These are phyloP conservation scores for Acheta domesticus DNA, from an alignment of 2,888 invertebrate genomes.

Conservation along the genomic window DNA sequence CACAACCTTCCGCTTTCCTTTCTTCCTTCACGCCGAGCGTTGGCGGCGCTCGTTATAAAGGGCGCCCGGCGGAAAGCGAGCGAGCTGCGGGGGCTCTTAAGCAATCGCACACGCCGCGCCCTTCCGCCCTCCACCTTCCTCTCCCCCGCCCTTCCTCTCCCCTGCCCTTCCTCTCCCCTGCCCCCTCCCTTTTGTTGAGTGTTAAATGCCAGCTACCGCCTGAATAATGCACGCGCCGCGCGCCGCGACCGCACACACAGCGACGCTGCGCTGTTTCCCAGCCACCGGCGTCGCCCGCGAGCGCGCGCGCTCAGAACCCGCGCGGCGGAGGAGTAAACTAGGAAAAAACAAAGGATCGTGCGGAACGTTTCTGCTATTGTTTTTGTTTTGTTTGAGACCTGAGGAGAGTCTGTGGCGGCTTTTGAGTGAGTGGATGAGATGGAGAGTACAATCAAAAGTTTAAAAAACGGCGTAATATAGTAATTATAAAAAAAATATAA, in stretches of 20 bases:
- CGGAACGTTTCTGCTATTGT: no score
- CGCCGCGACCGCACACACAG: background rate
- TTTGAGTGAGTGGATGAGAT: no score
- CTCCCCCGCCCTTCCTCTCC: background rate
- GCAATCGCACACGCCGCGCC: background rate
- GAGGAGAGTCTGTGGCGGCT: no score
- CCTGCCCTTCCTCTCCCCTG: background rate
- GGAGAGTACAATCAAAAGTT: no score
- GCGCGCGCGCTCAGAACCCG: background rate
- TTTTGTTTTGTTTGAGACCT: no score
- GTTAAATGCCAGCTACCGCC: conserved; percentile 8
- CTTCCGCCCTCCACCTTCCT: background rate
- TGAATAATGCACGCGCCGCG: background rate
- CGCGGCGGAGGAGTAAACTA: background rate
- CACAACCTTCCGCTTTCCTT: no score
- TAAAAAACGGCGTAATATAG: no score
- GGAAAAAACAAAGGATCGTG: no score
- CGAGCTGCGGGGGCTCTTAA: background rate
- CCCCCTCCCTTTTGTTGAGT: background rate
- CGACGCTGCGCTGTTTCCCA: background rate
- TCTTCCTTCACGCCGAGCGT: no score
- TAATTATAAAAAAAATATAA: no score
- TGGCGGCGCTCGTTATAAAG: background rate
- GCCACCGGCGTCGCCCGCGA: background rate
- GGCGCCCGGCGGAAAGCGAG: background rate